Base-by-base conservation (phyloP, 2,888 invertebrate species). In the Drosophila niveifrons region DNA sequence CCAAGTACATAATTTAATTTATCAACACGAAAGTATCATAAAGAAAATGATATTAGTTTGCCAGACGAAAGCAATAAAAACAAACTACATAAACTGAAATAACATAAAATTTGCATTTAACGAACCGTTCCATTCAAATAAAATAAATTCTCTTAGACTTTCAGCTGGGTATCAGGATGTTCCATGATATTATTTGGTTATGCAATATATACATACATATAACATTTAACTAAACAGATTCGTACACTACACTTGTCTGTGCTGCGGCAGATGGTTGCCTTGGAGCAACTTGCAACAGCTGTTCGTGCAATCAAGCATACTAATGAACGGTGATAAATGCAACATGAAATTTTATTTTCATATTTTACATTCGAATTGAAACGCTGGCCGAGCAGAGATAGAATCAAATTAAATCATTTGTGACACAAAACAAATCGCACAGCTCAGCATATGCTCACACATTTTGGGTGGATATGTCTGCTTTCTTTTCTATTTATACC, bases 351-450 rank as follows among this genome's bases (percentile, higher is more conserved):
- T 55, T 74, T 53, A 62, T 75, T 77, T 82, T 70, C 64, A 75
- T 65, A 80, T 72, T 68, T 73, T 68, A 57, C 56, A 69, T 62
- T 50, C 58, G 48, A 59, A 59, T 78, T 48, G 41, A n/a, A 43
- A 51, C 34, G 36, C 23, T 23, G 31, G 13, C 15, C 28, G 69
- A 55, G 23, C 23, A 23, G 46, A 43, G 13, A 41, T 48, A 61
- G 58, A 70, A 75, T 69, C 53, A 75, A 82, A 80, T 78, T 79
- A 75, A 91, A 89, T 87, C 76, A 84, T 76, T 85, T 89, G 78
- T 90, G 90, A 83, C 91, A 89, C 59, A 57, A 75, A 83, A 88
- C 85, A 90, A 87, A 90, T 89, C 71, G 78, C 71, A 61, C 59
- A 71, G 75, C 66, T 72, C 57, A 66, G 58, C 44, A 36, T 59